Percentiles rank a stretch among this genome's conserved stretches.
Conservation (phyloP, 2,113 vertebrate genomes). For the Pterocles gutturalis region DNA sequence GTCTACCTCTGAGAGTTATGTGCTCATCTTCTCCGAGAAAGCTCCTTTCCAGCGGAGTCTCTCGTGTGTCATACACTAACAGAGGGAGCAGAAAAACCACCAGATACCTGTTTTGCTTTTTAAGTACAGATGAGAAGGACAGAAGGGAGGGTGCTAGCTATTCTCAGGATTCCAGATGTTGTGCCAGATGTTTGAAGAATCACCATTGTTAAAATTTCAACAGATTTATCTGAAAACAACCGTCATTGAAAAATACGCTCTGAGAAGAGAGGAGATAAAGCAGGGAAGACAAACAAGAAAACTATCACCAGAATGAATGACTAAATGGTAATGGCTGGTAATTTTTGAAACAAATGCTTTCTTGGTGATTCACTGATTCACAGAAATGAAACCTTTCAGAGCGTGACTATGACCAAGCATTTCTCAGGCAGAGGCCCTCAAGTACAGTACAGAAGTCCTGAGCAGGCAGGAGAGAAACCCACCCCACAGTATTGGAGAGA, state of each 20-base stretch:
- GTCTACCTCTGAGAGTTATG: neutral
- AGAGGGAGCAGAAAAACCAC: neutral
- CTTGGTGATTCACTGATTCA: neutral
- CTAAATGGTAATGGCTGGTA: neutral
- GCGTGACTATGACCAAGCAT: neutral
- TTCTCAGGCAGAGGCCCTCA: neutral
- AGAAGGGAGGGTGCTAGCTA: neutral
- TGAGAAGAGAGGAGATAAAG: neutral
- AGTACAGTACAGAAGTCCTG: neutral
- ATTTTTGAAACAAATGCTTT: neutral
- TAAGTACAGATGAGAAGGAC: neutral
- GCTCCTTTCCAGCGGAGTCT: neutral
- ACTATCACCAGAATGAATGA: neutral
- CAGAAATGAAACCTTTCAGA: neutral
- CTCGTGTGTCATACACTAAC: accelerated
- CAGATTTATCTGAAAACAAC: neutral
- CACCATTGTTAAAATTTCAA: neutral
- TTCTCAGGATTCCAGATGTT: constrained; percentile 22
- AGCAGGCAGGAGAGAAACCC: neutral
- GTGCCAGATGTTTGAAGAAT: neutral
- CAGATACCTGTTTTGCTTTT: neutral
- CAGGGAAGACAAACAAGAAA: neutral
- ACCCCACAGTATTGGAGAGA: neutral
- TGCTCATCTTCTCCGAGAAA: neutral
- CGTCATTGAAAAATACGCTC: neutral